Evolutionary conservation across 1,140 invertebrate genomes (phyloP).

Genomic region (Bombus confusus): DNA sequence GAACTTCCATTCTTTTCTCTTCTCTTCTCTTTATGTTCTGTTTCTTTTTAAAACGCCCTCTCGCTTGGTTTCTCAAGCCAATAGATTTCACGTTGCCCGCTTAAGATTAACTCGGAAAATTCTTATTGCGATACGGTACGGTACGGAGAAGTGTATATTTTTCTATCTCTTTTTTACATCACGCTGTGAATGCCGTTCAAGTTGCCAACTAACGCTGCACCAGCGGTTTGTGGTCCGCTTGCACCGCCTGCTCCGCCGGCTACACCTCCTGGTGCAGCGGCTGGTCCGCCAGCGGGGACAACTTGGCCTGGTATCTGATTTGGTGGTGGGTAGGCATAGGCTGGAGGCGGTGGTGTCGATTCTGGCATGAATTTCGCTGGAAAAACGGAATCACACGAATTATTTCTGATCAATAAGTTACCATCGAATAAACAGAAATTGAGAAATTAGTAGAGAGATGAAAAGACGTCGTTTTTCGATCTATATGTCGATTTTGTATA

Average conservation of each 20-base stretch:
- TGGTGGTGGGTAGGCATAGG: conserved; percentile 78
- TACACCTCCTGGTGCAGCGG: conserved; percentile 25
- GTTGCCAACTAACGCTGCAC: conserved; percentile 64
- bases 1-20: not conserved
- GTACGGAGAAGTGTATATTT: conserved; percentile 9
- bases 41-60: not conserved
- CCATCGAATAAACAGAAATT: not conserved
- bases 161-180: conserved; percentile 55
- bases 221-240: conserved; percentile 53
- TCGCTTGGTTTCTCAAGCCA: not conserved
- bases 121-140: conserved; percentile 32
- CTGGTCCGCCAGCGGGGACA: conserved; percentile 23
- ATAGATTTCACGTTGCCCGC: conserved; percentile 13
- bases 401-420: not conserved
- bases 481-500: not conserved
- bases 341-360: conserved; percentile 76
- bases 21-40: not conserved
- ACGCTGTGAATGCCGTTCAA: conserved; percentile 55
- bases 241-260: not conserved
- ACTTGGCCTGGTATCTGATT: conserved; percentile 40
- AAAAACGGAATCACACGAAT: conserved; percentile 67
- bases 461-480: not conserved
- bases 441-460: not conserved
- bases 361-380: conserved; percentile 83
- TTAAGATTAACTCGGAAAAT: conserved; percentile 41